Evolutionary conservation across 1,140 invertebrate species (phyloP).

Genomic region (Rhyacophila brunnea): DNA sequence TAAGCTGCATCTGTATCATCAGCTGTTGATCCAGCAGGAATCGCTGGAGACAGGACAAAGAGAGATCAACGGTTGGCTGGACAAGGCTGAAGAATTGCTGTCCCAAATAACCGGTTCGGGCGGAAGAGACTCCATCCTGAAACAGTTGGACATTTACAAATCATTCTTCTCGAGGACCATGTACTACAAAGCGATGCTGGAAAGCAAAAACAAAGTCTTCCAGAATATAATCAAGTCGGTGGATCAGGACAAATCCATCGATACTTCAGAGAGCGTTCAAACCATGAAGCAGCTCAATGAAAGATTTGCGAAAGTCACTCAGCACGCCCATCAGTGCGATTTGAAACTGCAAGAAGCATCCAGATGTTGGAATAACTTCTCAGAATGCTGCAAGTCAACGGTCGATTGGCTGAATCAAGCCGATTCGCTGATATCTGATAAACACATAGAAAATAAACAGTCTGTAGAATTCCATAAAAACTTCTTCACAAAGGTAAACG

Average conservation of each 20-base stretch:
- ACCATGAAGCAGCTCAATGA: slow-evolving; percentile 79
- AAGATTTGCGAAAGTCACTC: slow-evolving; percentile 73
- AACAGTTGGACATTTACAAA: slow-evolving; percentile 80
- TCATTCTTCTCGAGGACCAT: slow-evolving; percentile 83
- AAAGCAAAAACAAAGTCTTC: slow-evolving; percentile 94
- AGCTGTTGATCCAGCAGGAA: slow-evolving; percentile 86
- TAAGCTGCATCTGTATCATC: slow-evolving; percentile 76
- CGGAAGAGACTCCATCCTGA: slow-evolving; percentile 72
- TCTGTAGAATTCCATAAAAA: slow-evolving; percentile 77
- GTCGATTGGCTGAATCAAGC: slow-evolving; percentile 84
- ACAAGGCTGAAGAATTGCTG: slow-evolving; percentile 76
- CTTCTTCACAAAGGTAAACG: slow-evolving; percentile 84
- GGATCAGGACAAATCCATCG: slow-evolving; percentile 68
- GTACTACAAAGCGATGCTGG: slow-evolving; percentile 90
- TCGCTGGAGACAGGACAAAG: slow-evolving; percentile 82
- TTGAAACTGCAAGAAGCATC: slow-evolving; percentile 75
- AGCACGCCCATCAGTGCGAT: slow-evolving; percentile 75
- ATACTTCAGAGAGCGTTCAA: slow-evolving; percentile 67
- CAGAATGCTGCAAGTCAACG: slow-evolving; percentile 73
- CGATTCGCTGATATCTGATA: slow-evolving; percentile 78
- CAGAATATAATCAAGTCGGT: slow-evolving; percentile 80
- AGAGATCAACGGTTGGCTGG: slow-evolving; percentile 83
- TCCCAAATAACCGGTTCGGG: slow-evolving; percentile 47
- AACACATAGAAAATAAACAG: slow-evolving; percentile 76
- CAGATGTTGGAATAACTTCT: slow-evolving; percentile 82